Conservation (phyloP, 2,888 invertebrate genomes). For the Drosophila engyochracea region DNA sequence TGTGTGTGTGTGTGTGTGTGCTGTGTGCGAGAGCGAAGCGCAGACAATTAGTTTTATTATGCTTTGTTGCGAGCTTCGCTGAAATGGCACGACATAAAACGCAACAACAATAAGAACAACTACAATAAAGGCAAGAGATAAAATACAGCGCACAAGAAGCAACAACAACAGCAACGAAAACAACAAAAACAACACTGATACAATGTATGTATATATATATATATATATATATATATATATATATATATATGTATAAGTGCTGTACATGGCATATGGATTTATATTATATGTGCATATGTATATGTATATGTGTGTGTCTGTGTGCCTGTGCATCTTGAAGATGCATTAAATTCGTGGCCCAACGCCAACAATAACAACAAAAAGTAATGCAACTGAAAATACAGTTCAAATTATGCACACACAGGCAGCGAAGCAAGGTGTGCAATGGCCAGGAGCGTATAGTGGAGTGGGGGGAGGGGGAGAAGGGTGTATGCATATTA, state of each 20-base stretch:
- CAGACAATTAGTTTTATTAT: conserved; percentile 82
- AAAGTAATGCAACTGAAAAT: conserved; percentile 55
- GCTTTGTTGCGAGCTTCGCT: conserved; percentile 81
- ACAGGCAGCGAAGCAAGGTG: conserved; percentile 1
- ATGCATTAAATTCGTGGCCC: conserved; percentile 77
- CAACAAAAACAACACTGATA: conserved; percentile 31
- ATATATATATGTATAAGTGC: conserved; percentile 7
- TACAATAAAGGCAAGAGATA: conserved; percentile 45
- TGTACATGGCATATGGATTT: conserved; percentile 25
- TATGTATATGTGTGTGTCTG: conserved; percentile 11
- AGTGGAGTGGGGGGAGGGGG: too few relatives aligned
- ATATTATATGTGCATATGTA: conserved; percentile 16
- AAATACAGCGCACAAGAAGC: conserved; percentile 63
- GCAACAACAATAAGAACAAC: conserved; percentile 46
- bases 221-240: conserved; percentile 14
- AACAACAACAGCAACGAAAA: conserved; percentile 33
- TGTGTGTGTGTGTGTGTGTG: conserved; percentile 19
- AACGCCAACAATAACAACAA: conserved; percentile 50
- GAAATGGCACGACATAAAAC: conserved; percentile 80
- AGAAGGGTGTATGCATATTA: background rate
- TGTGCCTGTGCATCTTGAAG: conserved; percentile 67
- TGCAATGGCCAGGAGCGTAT: background rate
- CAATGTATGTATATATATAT: conserved; percentile 29
- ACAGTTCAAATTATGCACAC: conserved; percentile 28
- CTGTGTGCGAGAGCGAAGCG: conserved; percentile 78